phyloP scores from a whole-genome alignment of 2,888 invertebrate genomes.

The Chymomyza procnemis region DNA sequence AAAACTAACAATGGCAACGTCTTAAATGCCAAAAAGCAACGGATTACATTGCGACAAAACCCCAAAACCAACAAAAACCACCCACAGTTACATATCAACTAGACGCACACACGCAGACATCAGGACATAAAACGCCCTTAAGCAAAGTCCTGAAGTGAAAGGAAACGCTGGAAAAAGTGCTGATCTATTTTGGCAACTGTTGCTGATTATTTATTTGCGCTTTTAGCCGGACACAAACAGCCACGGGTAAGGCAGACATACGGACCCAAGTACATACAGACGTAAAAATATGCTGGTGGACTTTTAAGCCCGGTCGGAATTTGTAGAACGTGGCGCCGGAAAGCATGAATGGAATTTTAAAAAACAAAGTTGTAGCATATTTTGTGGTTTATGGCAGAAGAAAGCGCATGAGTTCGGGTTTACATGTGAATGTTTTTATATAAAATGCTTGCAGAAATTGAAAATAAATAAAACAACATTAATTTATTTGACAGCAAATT shows the following conservation, averaged over 20 bases:
- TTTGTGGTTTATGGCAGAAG: no score
- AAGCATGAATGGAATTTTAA: no score
- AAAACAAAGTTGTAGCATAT: no score
- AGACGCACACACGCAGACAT: neutral
- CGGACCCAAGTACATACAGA: no score
- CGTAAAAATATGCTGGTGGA: neutral
- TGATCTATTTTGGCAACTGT: slow-evolving; percentile 70
- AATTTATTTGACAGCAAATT: no score
- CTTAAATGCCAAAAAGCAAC: slow-evolving; percentile 62
- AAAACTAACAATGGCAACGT: slow-evolving; percentile 28
- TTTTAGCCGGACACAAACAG: slow-evolving; percentile 49
- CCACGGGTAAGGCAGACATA: neutral
- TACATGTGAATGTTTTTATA: no score
- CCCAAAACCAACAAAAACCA: slow-evolving; percentile 8
- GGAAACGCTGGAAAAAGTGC: slow-evolving; percentile 34
- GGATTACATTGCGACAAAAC: slow-evolving; percentile 57
- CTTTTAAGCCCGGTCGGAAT: neutral
- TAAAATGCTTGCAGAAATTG: no score
- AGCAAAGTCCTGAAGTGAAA: slow-evolving; percentile 4
- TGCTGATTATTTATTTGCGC: slow-evolving; percentile 71
- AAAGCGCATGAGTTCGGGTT: no score
- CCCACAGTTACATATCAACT: slow-evolving; percentile 6
- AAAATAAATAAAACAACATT: no score
- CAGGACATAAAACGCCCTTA: slow-evolving; percentile 31
- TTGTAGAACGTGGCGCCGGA: neutral